Evolutionary conservation across 2,113 vertebrate genomes (phyloP), one percentile per base, ranked within the genome.

Genomic region (Setophaga petechia): DNA sequence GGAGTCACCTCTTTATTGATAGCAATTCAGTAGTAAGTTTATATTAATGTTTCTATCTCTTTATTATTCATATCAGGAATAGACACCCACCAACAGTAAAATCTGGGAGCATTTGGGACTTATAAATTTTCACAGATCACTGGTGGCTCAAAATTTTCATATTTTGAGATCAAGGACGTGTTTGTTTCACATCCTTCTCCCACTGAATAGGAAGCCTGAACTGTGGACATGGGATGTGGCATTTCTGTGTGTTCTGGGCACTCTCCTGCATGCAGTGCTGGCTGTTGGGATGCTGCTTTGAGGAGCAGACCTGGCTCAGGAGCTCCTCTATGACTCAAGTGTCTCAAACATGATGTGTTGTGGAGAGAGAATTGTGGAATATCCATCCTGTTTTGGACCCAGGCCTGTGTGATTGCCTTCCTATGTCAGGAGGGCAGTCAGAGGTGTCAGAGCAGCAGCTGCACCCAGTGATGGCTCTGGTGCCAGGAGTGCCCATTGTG

Each of bases 361-460:
- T 27, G 59, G 66, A 58, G 46, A 49, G 31, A 66, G 37, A 49
- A 15, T 6, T 4, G 3, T 5, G 15, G 23, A 41, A 21, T 2
- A 1, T 21, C 18, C 0, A 0, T 47, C 21, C 44, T 68, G 16
- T 31, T 89, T 47, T 47, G n/a, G 37, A 63, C 15, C n/a, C 51
- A 54, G 46, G 31, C 31, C 41, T 8, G 0, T 33, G 37, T 3
- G 11, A 9, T 19, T 52, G 49, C 6, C 8, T 58, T 30, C 2
- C 1, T 5, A 0, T 46, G 44, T 11, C 10, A 24, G 47, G 39
- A 55, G 54, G 59, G 41, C 47, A 89, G 9, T 8, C 35, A 55
- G 59, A 65, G 68, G 28, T 37, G 28, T n/a, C 16, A 62, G 27
- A n/a, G 65, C 44, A 52, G 7, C 33, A 41, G 41, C 2, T 31